These are phyloP conservation scores for Gnathonemus echidnorhynchus DNA, from an alignment of 2,113 vertebrate genomes.

Conservation along the genomic window DNA sequence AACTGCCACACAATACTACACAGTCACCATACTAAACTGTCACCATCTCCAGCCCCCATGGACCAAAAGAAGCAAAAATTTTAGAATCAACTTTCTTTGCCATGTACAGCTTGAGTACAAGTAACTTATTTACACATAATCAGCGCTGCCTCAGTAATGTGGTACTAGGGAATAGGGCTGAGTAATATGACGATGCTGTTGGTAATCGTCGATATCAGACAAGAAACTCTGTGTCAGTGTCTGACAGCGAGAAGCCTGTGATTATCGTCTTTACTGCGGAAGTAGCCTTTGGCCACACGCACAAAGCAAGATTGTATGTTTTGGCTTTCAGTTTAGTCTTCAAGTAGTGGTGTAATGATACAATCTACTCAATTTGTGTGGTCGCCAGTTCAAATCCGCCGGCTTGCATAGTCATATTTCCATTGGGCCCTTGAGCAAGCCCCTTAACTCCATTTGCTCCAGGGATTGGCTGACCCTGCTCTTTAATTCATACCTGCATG, in stretches of 20 bases:
- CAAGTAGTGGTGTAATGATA: background rate
- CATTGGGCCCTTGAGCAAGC: background rate
- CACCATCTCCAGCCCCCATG: background rate
- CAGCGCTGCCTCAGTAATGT: background rate
- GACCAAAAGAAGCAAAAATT: background rate
- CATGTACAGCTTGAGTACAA: background rate
- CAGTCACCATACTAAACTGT: background rate
- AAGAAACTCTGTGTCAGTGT: background rate
- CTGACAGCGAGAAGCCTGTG: background rate
- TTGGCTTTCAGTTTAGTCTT: background rate
- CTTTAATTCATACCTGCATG: background rate
- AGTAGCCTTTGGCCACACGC: background rate
- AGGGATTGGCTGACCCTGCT: background rate
- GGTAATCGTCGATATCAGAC: background rate
- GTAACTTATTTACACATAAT: background rate
- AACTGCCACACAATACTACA: background rate
- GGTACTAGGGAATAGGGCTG: background rate
- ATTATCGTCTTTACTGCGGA: background rate
- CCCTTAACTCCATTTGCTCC: background rate
- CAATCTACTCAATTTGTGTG: background rate
- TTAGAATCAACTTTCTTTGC: background rate
- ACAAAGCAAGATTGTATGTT: background rate
- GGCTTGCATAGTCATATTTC: background rate
- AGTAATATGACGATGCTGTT: background rate
- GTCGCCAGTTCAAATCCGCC: background rate